These are phyloP conservation scores for Drosophila parabipectinata DNA, from an alignment of 1,140 invertebrate genomes.

Conservation along the genomic window DNA sequence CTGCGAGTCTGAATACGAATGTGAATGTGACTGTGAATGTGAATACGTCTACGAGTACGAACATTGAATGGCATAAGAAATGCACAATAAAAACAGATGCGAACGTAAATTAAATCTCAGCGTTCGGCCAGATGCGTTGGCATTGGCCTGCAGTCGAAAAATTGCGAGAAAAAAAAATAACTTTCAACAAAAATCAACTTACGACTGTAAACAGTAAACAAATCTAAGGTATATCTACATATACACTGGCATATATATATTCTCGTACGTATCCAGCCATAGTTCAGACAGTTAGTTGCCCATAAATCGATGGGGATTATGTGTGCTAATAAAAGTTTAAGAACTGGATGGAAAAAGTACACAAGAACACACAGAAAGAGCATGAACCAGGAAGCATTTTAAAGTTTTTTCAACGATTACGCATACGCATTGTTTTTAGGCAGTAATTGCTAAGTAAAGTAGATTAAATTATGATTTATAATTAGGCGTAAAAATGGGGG, in stretches of 20 bases:
- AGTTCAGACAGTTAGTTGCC: conserved; percentile 58
- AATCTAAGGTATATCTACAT: conserved; percentile 34
- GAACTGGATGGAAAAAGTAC: conserved; percentile 33
- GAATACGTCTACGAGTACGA: conserved; percentile 4
- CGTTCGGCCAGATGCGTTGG: conserved; percentile 41
- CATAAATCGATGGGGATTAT: conserved; percentile 75
- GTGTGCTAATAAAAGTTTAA: conserved; percentile 76
- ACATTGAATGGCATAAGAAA: conserved; percentile 24
- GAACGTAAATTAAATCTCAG: conserved; percentile 43
- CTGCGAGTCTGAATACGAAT: neutral
- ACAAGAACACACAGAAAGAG: conserved; percentile 23
- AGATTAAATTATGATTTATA: conserved; percentile 34
- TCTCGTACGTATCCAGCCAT: conserved; percentile 1
- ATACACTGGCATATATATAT: conserved; percentile 7
- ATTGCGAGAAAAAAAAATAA: conserved; percentile 26
- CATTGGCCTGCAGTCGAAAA: conserved; percentile 54
- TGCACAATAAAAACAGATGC: conserved; percentile 52
- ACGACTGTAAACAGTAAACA: conserved; percentile 79
- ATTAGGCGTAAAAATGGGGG: neutral
- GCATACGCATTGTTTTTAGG: conserved; percentile 54
- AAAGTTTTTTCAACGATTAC: conserved; percentile 51
- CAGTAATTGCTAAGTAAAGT: conserved; percentile 22
- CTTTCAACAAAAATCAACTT: conserved; percentile 61
- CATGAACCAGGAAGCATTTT: conserved; percentile 27
- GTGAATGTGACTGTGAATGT: neutral